A percentile compares a stretch with the other conserved stretches of the same genome.
phyloP scores from a whole-genome alignment of 2,113 vertebrate species.

The Oenanthe oenanthe region DNA sequence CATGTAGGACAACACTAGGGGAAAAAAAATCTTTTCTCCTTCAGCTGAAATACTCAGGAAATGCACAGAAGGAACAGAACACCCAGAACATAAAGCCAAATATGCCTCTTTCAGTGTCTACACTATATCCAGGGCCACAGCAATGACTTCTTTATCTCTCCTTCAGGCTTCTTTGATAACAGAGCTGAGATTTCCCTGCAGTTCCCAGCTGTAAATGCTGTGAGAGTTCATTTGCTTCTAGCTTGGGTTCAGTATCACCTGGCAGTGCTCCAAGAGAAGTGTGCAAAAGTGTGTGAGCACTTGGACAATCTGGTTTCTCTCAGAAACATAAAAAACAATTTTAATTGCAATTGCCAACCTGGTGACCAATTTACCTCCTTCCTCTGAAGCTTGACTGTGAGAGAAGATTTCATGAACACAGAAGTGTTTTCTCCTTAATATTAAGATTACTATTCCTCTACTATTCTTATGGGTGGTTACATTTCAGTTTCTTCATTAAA shows the following conservation, averaged over 20 bases:
- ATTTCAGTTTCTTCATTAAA: not conserved
- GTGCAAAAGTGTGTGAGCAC: not conserved
- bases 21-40: not conserved
- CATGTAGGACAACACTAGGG: not conserved
- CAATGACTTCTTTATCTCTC: not conserved
- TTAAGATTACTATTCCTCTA: not conserved
- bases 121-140: not conserved
- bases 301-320: not conserved
- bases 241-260: not conserved
- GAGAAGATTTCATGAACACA: not conserved
- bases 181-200: not conserved
- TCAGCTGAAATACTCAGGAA: not conserved
- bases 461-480: not conserved
- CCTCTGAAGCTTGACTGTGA: not conserved
- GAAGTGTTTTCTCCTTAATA: not conserved
- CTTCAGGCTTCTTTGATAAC: not conserved
- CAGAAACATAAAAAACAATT: not conserved
- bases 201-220: not conserved
- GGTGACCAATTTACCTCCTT: not conserved
- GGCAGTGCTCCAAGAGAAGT: not conserved
- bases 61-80: not conserved
- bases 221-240: not conserved
- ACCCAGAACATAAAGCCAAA: not conserved
- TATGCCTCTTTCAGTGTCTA: not conserved
- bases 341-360: not conserved